phyloP scores from a whole-genome alignment of 2,888 invertebrate genomes.

The Spodoptera picta region DNA sequence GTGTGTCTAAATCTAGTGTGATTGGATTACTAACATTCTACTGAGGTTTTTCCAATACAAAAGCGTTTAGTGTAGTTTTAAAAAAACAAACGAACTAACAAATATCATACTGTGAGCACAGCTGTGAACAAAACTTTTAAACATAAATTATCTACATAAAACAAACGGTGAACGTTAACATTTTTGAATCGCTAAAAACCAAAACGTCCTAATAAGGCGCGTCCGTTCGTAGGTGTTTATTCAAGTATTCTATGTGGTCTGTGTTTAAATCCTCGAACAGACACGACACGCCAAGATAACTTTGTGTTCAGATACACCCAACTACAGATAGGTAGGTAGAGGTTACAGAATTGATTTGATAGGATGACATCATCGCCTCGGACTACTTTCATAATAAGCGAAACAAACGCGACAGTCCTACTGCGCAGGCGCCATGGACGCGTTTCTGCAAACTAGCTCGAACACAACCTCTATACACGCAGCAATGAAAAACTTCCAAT shows the following conservation, averaged over 20 bases:
- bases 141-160: conserved; percentile 1
- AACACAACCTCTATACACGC: conserved; percentile 20
- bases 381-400: conserved; percentile 43
- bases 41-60: background rate
- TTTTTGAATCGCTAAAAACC: background rate
- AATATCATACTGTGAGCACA: too few species aligned
- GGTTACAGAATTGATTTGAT: conserved; percentile 65
- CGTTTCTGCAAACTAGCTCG: conserved; percentile 17
- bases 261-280: background rate
- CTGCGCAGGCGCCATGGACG: conserved; percentile 37
- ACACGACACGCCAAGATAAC: background rate
- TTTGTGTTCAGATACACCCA: conserved; percentile 24
- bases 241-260: background rate
- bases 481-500: conserved; percentile 42
- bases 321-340: conserved; percentile 31
- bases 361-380: conserved; percentile 60
- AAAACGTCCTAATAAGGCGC: too few species aligned
- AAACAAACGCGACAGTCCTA: conserved; percentile 25
- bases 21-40: conserved; percentile 20
- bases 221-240: too few species aligned
- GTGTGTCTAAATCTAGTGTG: conserved; percentile 14
- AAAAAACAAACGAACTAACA: background rate
- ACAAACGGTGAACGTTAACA: background rate
- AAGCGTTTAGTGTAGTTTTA: background rate
- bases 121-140: too few species aligned